Conservation (phyloP, 2,113 vertebrate species). For the Sterrhoptilus dennistouni region DNA sequence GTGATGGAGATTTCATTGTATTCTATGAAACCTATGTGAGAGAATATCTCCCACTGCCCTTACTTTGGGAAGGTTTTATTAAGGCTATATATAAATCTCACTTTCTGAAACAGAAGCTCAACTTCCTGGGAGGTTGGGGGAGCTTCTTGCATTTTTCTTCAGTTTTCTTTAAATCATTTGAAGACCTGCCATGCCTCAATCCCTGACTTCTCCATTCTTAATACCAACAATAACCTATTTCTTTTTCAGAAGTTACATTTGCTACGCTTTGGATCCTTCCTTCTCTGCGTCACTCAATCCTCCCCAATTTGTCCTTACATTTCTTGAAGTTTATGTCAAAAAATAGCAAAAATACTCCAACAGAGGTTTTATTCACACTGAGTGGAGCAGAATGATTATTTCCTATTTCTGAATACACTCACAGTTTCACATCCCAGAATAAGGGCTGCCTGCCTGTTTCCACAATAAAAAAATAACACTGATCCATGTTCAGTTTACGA, state of each 20-base stretch:
- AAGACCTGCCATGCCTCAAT: background rate
- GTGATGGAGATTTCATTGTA: background rate
- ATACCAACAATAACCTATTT: background rate
- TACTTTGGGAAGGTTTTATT: background rate
- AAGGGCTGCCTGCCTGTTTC: background rate
- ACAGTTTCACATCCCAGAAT: background rate
- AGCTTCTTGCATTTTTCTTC: background rate
- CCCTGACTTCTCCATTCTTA: background rate
- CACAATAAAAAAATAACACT: background rate
- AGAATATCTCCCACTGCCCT: background rate
- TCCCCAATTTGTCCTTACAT: background rate
- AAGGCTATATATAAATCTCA: background rate
- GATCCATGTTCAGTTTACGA: background rate
- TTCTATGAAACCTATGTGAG: background rate
- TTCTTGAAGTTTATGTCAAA: background rate
- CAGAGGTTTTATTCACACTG: background rate
- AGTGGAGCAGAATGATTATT: background rate
- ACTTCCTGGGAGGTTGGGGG: background rate
- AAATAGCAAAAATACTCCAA: background rate
- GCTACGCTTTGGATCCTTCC: background rate
- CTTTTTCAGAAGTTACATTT: background rate
- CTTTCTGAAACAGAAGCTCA: background rate
- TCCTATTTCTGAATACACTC: background rate
- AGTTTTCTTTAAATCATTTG: background rate
- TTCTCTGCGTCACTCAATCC: rapidly evolving